phyloP scores from a whole-genome alignment of 2,797 vertebrate species.

The Spinibarbus caldwelli region DNA sequence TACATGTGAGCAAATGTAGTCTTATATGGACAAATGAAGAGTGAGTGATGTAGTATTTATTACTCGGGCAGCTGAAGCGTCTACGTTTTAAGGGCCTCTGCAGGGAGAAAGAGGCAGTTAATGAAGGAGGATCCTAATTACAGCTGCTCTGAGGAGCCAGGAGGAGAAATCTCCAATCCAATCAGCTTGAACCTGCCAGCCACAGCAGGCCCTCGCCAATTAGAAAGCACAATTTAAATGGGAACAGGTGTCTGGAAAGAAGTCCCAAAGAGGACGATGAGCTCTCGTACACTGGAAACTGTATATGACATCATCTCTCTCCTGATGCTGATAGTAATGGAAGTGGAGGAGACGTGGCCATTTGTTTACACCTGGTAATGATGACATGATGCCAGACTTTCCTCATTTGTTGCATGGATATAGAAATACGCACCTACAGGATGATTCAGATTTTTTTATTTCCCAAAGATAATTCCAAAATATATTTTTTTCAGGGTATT shows the following conservation, averaged over 20 bases:
- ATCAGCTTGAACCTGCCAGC: conserved; percentile 46
- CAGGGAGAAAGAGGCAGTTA: conserved; percentile 44
- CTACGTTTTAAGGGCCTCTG: conserved; percentile 29
- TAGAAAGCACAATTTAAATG: conserved; percentile 43
- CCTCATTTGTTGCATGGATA: not conserved
- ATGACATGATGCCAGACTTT: not conserved
- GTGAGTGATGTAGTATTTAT: conserved; percentile 45
- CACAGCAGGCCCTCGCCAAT: conserved; percentile 43
- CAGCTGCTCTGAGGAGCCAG: conserved; percentile 41
- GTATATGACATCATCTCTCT: conserved; percentile 23
- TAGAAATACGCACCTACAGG: not conserved
- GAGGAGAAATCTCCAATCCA: conserved; percentile 49
- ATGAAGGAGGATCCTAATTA: conserved; percentile 63
- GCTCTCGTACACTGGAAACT: conserved; percentile 8
- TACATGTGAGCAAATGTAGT: not conserved
- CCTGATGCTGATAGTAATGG: conserved; percentile 15
- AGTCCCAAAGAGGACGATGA: conserved; percentile 19
- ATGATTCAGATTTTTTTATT: not conserved
- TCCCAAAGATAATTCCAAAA: not conserved
- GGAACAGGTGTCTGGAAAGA: conserved; percentile 51
- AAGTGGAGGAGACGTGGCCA: not conserved
- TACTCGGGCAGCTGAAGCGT: conserved; percentile 1
- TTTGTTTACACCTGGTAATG: not conserved
- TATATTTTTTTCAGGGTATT: not conserved
- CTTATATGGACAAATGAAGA: conserved; percentile 12